Evolutionary conservation across 1,140 invertebrate genomes (phyloP).

Genomic region (Lepidurus couesii): DNA sequence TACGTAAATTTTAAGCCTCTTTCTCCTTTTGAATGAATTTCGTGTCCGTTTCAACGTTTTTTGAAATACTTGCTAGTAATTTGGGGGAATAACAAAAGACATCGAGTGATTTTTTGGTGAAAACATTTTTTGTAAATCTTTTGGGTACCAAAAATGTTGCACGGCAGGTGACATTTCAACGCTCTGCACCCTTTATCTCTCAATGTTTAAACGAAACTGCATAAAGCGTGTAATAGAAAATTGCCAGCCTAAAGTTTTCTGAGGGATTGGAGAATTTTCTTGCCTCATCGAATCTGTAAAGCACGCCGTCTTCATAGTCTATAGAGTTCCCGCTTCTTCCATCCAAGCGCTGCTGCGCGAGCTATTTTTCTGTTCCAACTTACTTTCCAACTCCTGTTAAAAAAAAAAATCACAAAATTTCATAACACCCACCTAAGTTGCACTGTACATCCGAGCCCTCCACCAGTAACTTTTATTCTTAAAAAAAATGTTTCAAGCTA

Average conservation of each 20-base stretch:
- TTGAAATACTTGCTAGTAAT: slow-evolving; percentile 6
- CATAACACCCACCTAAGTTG: too few relatives aligned
- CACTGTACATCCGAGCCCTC: too few relatives aligned
- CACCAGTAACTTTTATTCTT: too few relatives aligned
- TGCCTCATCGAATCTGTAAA: not conserved
- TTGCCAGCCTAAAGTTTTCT: not conserved
- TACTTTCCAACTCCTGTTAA: not conserved
- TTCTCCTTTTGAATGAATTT: slow-evolving; percentile 20
- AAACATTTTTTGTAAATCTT: not conserved
- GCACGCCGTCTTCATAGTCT: not conserved
- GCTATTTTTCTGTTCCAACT: not conserved
- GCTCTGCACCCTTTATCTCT: not conserved
- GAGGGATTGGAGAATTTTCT: not conserved
- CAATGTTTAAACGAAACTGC: not conserved
- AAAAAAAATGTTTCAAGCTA: too few relatives aligned
- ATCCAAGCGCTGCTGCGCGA: not conserved
- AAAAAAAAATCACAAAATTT: too few relatives aligned
- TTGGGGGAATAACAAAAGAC: not conserved
- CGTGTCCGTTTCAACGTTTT: not conserved
- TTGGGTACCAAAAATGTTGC: not conserved
- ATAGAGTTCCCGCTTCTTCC: not conserved
- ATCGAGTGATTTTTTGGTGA: not conserved
- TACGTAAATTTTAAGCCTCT: slow-evolving; percentile 22
- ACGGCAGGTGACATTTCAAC: not conserved
- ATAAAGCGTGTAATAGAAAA: not conserved